A percentile compares a stretch with the other conserved stretches of the same genome.
Evolutionary conservation across 1,140 invertebrate species (phyloP).

Genomic region (Sesamia nonagrioides): DNA sequence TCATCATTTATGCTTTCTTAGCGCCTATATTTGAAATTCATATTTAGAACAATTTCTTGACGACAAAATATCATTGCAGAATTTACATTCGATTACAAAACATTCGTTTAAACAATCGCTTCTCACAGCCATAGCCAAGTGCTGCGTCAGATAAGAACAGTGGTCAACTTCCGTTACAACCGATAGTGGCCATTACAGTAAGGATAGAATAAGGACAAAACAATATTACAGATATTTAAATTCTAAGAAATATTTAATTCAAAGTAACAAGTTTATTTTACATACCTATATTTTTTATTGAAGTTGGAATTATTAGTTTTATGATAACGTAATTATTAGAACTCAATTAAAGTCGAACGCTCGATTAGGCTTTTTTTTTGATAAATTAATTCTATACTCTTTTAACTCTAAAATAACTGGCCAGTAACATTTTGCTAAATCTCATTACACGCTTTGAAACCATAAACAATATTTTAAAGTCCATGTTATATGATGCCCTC

Average conservation of each 20-base stretch:
- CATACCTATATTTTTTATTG: constrained; percentile 1
- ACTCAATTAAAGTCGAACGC: not conserved
- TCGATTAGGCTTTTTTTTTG: not conserved
- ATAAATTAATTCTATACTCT: too few relatives aligned
- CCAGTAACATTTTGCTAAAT: not conserved
- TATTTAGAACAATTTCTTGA: not conserved
- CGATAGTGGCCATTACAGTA: constrained; percentile 64
- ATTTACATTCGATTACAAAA: constrained; percentile 25
- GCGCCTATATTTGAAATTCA: not conserved
- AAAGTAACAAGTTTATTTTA: constrained; percentile 12
- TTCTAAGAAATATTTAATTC: constrained; percentile 51
- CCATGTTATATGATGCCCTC: not conserved
- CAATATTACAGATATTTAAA: constrained; percentile 56
- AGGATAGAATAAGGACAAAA: constrained; percentile 75
- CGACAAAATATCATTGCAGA: not conserved
- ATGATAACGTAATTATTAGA: constrained; percentile 15
- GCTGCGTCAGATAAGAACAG: constrained; percentile 68
- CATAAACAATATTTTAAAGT: constrained; percentile 10
- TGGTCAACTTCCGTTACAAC: constrained; percentile 69
- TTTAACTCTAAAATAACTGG: too few relatives aligned
- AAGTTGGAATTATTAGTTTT: not conserved
- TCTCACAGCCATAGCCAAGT: constrained; percentile 13
- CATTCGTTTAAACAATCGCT: constrained; percentile 30
- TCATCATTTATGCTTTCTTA: not conserved
- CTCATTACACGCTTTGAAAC: not conserved